Evolutionary conservation across 2,113 vertebrate species (phyloP).

Genomic region (Glaucidium brasilianum): DNA sequence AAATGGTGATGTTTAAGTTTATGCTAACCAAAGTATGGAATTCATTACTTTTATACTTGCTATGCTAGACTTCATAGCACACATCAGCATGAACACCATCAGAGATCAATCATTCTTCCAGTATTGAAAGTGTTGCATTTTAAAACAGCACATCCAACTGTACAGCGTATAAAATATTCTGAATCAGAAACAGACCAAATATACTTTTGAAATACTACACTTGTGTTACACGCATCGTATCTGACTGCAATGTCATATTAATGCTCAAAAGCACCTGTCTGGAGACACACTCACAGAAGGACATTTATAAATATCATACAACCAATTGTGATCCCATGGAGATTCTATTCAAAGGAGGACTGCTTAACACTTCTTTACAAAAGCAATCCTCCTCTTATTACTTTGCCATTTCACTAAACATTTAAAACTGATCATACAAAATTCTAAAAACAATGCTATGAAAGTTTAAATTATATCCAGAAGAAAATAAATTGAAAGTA

Average conservation of each 20-base stretch:
- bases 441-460: background rate
- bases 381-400: background rate
- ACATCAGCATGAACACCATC: background rate
- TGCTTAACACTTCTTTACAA: background rate
- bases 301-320: background rate
- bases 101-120: background rate
- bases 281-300: background rate
- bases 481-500: background rate
- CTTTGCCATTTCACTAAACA: background rate
- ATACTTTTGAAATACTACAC: background rate
- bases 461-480: background rate
- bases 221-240: background rate
- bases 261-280: background rate
- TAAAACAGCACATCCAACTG: background rate
- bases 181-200: background rate
- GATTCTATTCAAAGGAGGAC: background rate
- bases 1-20: background rate
- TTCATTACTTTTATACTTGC: background rate
- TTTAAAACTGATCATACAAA: background rate
- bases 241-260: background rate
- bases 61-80: background rate
- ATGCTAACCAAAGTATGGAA: background rate
- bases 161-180: background rate
- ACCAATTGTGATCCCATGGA: background rate
- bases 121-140: background rate